Conservation (phyloP, 2,797 vertebrate genomes). For the Pangasius macronema region DNA sequence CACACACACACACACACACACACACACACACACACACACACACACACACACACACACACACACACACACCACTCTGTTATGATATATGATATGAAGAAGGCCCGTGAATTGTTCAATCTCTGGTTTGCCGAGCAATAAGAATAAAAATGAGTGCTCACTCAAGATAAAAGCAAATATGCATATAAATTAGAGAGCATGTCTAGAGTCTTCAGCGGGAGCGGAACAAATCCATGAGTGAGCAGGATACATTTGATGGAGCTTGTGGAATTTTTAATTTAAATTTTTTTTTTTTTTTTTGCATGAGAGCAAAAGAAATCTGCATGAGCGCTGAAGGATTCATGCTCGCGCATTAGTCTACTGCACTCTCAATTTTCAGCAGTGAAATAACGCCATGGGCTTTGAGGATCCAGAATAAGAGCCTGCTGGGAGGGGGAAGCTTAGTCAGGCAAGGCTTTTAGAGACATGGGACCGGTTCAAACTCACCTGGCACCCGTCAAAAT, state of each 20-base stretch:
- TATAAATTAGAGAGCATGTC: not conserved
- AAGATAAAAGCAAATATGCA: constrained; percentile 3
- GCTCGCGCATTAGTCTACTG: not conserved
- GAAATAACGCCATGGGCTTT: constrained; percentile 8
- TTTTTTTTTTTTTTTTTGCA: not conserved
- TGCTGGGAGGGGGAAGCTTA: not conserved
- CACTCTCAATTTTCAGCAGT: not conserved
- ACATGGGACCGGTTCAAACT: not conserved
- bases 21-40: not conserved
- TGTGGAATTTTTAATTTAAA: not conserved
- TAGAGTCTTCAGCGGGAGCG: not conserved
- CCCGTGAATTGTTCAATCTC: not conserved
- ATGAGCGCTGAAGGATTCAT: not conserved
- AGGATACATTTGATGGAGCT: not conserved
- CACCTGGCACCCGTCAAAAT: not conserved
- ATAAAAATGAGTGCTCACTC: not conserved
- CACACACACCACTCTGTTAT: not conserved
- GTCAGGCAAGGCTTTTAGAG: not conserved
- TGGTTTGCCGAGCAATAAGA: not conserved
- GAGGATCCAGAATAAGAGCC: constrained; percentile 3
- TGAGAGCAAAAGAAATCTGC: not conserved
- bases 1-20: not conserved
- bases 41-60: not conserved
- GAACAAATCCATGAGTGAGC: constrained; percentile 8
- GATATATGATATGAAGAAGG: not conserved